Evolutionary conservation across 1,140 invertebrate genomes (phyloP), one percentile per base, ranked within the genome.

Genomic region (Megalonaias nervosa): DNA sequence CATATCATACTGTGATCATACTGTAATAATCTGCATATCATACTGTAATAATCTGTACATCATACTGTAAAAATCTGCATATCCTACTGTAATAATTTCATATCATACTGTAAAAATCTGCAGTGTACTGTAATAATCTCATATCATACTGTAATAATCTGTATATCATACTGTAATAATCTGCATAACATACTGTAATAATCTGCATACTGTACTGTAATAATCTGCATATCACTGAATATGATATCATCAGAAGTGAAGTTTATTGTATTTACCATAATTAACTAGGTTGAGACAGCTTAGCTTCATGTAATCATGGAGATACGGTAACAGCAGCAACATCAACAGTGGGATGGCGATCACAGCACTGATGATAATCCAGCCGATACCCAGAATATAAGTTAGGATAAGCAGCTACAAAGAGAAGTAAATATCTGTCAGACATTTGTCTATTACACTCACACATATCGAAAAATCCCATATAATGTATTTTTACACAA

Each of bases 311-410:
- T 71, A 67, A 13, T 83, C 75, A 19, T 71, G 77, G 48, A 87
- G 72, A 60, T 81, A 68, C 67, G 77, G 66, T 31, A 85, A 67
- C 57, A 86, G 48, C 16, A 74, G 70, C 15, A 87, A 74, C 12
- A 83, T 73, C 31, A 82, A 76, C 16, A 87, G 71, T 1, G 87
- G 86, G 23, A 85, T 76, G 60, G 62, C 72, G 71, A 87, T 65
- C 11, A 86, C 70, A 19, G 82, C 80, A 56, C 80, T 79, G 15
- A 78, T 76, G n/a, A 87, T 56, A 4, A 87, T 74, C 87, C 87
- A 88, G 16, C 71, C 73, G 12, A 87, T 71, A 0, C 82, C 70
- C 38, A 87, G 79, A 56, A 85, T 81, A 75, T 86, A 88, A 19
- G 68, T 68, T 21, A 87, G 62, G 17, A 87, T 68, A 73, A 87